A percentile compares a stretch with the other conserved stretches of the same genome.
These are phyloP conservation scores for Parascotia fuliginaria DNA, from an alignment of 2,888 invertebrate species.

Conservation along the genomic window DNA sequence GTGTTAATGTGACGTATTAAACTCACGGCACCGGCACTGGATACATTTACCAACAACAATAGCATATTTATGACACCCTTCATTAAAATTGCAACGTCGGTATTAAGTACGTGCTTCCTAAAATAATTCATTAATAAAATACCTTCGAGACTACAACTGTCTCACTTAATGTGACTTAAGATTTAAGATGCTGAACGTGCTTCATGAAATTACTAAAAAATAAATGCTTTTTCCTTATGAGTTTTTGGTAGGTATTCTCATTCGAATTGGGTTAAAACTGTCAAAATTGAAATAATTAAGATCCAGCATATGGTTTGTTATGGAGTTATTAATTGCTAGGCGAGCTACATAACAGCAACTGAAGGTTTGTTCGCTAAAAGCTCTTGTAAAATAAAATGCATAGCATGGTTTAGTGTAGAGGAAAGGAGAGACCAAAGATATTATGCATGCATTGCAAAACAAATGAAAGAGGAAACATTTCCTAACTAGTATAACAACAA, in stretches of 20 bases:
- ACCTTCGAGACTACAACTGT: slow-evolving; percentile 72
- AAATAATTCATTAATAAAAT: slow-evolving; percentile 82
- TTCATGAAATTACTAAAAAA: slow-evolving; percentile 58
- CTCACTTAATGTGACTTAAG: slow-evolving; percentile 72
- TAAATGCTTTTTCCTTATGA: slow-evolving; percentile 47
- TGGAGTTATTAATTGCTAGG: too few species aligned
- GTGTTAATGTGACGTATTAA: slow-evolving; percentile 56
- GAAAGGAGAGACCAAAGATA: too few species aligned
- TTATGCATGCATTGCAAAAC: too few species aligned
- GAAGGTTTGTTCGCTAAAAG: too few species aligned
- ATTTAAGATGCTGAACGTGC: slow-evolving; percentile 79
- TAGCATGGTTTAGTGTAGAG: too few species aligned
- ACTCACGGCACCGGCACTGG: slow-evolving; percentile 35
- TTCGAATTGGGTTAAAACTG: slow-evolving; percentile 16
- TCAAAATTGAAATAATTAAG: slow-evolving; percentile 14
- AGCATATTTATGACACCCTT: slow-evolving; percentile 71
- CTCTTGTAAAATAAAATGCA: too few species aligned
- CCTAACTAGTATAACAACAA: too few species aligned
- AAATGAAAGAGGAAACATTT: too few species aligned
- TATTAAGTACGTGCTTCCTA: slow-evolving; percentile 74
- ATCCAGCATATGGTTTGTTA: not conserved
- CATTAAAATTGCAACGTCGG: slow-evolving; percentile 68
- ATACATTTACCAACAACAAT: slow-evolving; percentile 51
- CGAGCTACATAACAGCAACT: too few species aligned
- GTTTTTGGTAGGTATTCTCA: slow-evolving; percentile 21